These are phyloP conservation scores for Brachyhypopomus occidentalis DNA, from an alignment of 2,113 vertebrate genomes.

Conservation along the genomic window DNA sequence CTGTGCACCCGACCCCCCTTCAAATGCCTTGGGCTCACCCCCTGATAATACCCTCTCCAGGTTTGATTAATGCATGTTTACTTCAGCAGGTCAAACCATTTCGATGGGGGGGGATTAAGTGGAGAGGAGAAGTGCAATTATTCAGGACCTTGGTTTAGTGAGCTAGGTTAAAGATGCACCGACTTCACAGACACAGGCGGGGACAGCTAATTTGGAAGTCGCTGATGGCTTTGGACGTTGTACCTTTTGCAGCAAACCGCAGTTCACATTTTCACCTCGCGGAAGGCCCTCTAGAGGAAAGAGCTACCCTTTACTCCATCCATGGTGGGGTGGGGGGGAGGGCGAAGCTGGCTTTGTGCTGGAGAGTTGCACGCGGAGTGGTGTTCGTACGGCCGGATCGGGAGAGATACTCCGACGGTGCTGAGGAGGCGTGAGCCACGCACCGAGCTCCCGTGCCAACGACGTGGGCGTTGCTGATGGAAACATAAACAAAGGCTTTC, in stretches of 20 bases:
- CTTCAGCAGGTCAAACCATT: slow-evolving; percentile 73
- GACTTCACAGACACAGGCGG: background rate
- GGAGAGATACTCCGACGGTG: slow-evolving; percentile 32
- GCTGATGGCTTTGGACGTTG: background rate
- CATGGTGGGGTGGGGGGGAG: too few species aligned
- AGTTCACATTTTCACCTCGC: background rate
- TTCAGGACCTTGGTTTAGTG: slow-evolving; percentile 32
- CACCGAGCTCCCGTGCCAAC: slow-evolving; percentile 14
- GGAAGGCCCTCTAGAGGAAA: background rate
- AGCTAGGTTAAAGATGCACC: slow-evolving; percentile 16
- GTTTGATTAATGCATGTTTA: slow-evolving; percentile 82
- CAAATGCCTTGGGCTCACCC: slow-evolving; percentile 71
- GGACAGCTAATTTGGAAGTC: background rate
- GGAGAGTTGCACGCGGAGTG: background rate
- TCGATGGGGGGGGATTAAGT: slow-evolving; percentile 55
- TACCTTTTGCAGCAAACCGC: background rate
- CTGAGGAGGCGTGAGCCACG: slow-evolving; percentile 24
- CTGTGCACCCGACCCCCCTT: slow-evolving; percentile 49
- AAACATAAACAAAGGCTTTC: slow-evolving; percentile 48
- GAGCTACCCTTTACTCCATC: background rate
- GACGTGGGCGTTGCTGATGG: slow-evolving; percentile 30
- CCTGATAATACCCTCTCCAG: slow-evolving; percentile 69
- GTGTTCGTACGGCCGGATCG: background rate
- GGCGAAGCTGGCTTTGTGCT: background rate
- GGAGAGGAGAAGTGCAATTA: slow-evolving; percentile 43